phyloP scores from a whole-genome alignment of 2,113 vertebrate genomes.

The Scatophagus argus region DNA sequence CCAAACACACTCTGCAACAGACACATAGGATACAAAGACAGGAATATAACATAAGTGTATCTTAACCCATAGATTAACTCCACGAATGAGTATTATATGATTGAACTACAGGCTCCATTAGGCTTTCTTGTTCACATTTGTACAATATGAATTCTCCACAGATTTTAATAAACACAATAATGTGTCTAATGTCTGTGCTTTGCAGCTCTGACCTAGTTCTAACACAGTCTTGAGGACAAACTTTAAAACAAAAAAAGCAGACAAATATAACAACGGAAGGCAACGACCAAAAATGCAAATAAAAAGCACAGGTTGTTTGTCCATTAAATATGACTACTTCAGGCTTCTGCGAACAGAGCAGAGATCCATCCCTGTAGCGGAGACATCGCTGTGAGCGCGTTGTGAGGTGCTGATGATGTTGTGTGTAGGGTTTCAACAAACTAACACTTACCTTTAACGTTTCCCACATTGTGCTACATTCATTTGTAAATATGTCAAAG shows the following conservation, averaged over 20 bases:
- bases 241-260: neutral
- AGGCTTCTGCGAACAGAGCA: neutral
- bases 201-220: neutral
- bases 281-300: neutral
- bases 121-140: neutral
- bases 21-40: neutral
- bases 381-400: neutral
- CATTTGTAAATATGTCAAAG: rapidly evolving
- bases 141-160: neutral
- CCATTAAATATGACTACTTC: neutral
- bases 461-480: neutral
- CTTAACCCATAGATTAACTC: neutral
- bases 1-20: neutral
- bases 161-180: neutral
- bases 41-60: too few relatives aligned
- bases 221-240: neutral
- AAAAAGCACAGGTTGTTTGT: too few relatives aligned
- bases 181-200: neutral
- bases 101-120: neutral
- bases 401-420: neutral
- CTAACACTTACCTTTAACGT: neutral
- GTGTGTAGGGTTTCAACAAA: neutral
- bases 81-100: neutral
- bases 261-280: neutral
- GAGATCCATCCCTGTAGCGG: neutral